Conservation (phyloP, 2,797 vertebrate species). For the Falco peregrinus region DNA sequence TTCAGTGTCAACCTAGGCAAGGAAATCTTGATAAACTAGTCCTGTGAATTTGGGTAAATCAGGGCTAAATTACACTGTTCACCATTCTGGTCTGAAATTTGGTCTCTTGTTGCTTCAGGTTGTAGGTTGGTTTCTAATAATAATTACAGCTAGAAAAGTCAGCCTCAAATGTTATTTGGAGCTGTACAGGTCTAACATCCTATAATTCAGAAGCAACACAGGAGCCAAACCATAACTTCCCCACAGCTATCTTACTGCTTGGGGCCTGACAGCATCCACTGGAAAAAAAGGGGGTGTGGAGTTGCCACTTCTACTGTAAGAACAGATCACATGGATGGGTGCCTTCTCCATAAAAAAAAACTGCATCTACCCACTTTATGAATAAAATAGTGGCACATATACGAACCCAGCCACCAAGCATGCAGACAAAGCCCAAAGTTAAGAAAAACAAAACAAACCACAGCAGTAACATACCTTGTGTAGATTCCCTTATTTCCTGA, state of each 20-base stretch:
- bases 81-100: not conserved
- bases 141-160: not conserved
- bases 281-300: not conserved
- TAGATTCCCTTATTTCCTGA: conserved; percentile 69
- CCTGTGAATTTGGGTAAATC: not conserved
- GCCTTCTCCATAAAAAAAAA: conserved; percentile 4
- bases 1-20: not conserved
- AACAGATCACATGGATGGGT: not conserved
- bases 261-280: not conserved
- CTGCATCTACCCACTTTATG: conserved; percentile 18
- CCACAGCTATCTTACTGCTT: conserved; percentile 22
- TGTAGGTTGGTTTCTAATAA: not conserved
- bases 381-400: conserved; percentile 40
- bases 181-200: not conserved
- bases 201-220: not conserved
- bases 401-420: conserved; percentile 67
- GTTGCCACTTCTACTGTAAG: not conserved
- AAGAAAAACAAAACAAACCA: conserved; percentile 69
- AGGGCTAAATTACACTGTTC: not conserved
- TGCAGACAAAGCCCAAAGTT: conserved; percentile 70
- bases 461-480: conserved; percentile 67
- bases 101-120: not conserved
- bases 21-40: not conserved
- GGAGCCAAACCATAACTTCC: not conserved
- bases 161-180: not conserved